Percentiles rank a stretch among this genome's conserved stretches.
Conservation (phyloP, 2,888 invertebrate genomes). For the Megamerina dolium region DNA sequence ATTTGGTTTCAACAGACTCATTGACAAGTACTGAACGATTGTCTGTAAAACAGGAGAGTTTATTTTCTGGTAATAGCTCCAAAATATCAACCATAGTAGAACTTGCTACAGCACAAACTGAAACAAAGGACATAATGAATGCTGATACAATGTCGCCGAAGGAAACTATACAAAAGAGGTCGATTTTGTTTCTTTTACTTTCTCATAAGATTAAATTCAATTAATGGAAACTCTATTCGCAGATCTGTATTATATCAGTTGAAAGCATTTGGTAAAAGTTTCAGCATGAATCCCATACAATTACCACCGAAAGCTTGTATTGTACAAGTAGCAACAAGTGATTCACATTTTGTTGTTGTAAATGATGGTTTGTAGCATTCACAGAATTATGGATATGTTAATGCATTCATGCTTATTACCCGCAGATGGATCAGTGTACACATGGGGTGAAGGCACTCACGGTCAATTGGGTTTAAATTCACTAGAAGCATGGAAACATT, state of each 20-base stretch:
- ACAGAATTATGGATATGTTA: not conserved
- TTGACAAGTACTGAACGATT: conserved; percentile 21
- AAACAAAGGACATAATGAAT: conserved; percentile 45
- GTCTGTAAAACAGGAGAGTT: conserved; percentile 14
- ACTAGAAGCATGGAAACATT: conserved; percentile 51
- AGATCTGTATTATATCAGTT: conserved; percentile 56
- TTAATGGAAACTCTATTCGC: not conserved
- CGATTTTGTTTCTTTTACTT: no score
- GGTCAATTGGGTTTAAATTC: conserved; percentile 61
- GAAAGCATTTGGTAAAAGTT: conserved; percentile 51
- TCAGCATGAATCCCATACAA: conserved; percentile 53
- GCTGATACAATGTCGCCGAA: conserved; percentile 42
- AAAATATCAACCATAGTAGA: conserved; percentile 14
- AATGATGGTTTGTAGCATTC: conserved; percentile 48
- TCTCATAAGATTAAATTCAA: no score
- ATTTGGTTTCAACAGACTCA: conserved; percentile 21
- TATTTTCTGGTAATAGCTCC: conserved; percentile 9
- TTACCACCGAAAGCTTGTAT: conserved; percentile 55
- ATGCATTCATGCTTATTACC: not conserved
- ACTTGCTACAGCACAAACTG: conserved; percentile 40
- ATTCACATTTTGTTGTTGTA: conserved; percentile 56
- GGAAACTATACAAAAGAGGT: conserved; percentile 43
- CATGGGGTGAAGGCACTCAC: conserved; percentile 62
- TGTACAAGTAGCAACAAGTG: conserved; percentile 53
- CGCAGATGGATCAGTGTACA: conserved; percentile 58